Evolutionary conservation across 2,113 vertebrate genomes (phyloP), one percentile per base, ranked within the genome.

Genomic region (Acanthochromis polyacanthus): DNA sequence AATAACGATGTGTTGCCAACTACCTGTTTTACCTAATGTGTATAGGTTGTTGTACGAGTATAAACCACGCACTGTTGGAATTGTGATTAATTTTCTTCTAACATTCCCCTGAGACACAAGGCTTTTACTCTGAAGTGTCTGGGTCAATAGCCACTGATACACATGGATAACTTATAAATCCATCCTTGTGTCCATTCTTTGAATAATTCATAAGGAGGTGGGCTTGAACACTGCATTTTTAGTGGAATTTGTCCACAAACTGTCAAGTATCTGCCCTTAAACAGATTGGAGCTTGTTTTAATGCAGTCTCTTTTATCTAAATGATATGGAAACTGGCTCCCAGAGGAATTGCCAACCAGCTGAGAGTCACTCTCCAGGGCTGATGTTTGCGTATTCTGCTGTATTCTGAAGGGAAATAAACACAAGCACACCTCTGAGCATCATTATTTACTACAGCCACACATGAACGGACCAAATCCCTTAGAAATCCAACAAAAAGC

Each of bases 301-400:
- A 85, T 82, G 71, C 59, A 32, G 32, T 77, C 79, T 75, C 61
- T 59, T 86, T 91, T 56, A 86, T 87, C 77, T 73, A 78, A 85
- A 84, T 56, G 46, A 78, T 70, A 81, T 76, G 71, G 45, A 78
- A 73, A 79, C 70, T 43, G 57, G 9, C 19, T 89, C 83, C 75
- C 90, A 16, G 60, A 80, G 82, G 88, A 78, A 32, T 80, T 46
- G 28, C 32, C 30, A 63, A 23, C 15, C 78, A 77, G 58, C 82
- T 71, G 64, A 75, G 59, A 70, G 63, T 5, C 40, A 43, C 52
- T 58, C 78, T 79, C 23, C 36, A 46, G 68, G 80, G 56, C 70
- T 77, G 22, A 69, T 61, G 15, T 46, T 56, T 1, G 32, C 58
- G 43, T 53, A 70, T 80, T 73, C 56, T 66, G 58, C 20, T 81